Evolutionary conservation across 2,888 invertebrate genomes (phyloP).

Genomic region (Agrochola circellaris): DNA sequence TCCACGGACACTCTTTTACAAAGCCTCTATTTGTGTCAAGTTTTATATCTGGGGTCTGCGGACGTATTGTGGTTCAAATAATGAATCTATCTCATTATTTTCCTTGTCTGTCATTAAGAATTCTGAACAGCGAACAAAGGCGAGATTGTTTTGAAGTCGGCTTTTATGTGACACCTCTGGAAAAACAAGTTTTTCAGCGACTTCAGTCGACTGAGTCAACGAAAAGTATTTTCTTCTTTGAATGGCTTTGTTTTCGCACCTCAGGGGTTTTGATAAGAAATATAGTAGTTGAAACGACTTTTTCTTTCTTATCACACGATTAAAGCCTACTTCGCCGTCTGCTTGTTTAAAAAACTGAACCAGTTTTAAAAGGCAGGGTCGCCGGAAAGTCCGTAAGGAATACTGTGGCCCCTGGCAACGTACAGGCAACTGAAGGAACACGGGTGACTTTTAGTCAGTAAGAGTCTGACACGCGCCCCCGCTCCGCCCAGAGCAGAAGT

Average conservation of each 20-base stretch:
- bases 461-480: too few relatives aligned
- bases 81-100: constrained; percentile 45
- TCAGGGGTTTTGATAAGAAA: constrained; percentile 15
- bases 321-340: neutral
- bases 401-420: too few relatives aligned
- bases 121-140: constrained; percentile 36
- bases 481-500: too few relatives aligned
- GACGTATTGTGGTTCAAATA: constrained; percentile 13
- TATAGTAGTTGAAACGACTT: neutral
- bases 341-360: neutral
- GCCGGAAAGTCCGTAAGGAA: too few relatives aligned
- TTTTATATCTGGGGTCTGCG: neutral
- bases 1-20: neutral
- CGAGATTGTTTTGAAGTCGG: constrained; percentile 34
- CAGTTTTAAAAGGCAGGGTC: neutral
- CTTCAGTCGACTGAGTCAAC: neutral
- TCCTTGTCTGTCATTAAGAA: constrained; percentile 34
- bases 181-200: constrained; percentile 6
- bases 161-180: constrained; percentile 25
- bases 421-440: too few relatives aligned
- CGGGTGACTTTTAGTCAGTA: too few relatives aligned
- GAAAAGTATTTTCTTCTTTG: constrained; percentile 21
- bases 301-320: constrained; percentile 10
- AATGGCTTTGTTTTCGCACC: constrained; percentile 42
- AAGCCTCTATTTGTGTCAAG: neutral